Percentiles rank a stretch among this genome's conserved stretches.
Conservation (phyloP, 30 jellyfish, hydroid and myxozoan species). For the Clytia hemisphaerica region DNA sequence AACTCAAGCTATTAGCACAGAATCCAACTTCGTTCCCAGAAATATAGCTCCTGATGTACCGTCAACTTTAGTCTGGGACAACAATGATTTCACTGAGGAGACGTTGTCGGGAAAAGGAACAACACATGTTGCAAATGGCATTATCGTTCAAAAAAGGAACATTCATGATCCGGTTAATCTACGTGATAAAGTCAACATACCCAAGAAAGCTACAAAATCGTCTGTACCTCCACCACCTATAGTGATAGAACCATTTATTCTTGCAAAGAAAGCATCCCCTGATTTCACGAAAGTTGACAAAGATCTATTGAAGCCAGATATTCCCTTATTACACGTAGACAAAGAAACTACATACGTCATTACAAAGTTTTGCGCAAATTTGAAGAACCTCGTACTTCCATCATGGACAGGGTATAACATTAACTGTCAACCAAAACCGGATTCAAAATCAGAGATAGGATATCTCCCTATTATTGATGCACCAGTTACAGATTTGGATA, state of each 20-base stretch:
- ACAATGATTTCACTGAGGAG: slow-evolving; percentile 36
- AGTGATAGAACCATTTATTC: slow-evolving; percentile 14
- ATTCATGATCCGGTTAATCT: too few relatives aligned
- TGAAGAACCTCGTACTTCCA: not conserved
- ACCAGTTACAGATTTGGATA: slow-evolving; percentile 24
- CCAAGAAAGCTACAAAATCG: too few relatives aligned
- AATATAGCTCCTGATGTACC: not conserved
- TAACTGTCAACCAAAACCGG: not conserved
- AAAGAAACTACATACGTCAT: slow-evolving; percentile 1
- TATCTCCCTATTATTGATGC: slow-evolving; percentile 48
- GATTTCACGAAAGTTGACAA: not conserved
- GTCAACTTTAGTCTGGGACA: slow-evolving; percentile 33
- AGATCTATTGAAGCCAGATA: too few relatives aligned
- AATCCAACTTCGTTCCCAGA: not conserved
- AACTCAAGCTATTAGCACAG: slow-evolving; percentile 11
- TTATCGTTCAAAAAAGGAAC: slow-evolving; percentile 21
- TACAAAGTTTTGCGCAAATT: not conserved
- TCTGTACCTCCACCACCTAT: too few relatives aligned
- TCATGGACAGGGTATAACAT: slow-evolving; percentile 43
- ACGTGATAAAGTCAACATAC: too few relatives aligned
- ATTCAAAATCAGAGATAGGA: slow-evolving; percentile 29
- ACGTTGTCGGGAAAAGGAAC: slow-evolving; percentile 26
- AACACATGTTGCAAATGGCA: slow-evolving; percentile 43
- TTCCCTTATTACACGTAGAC: too few relatives aligned
- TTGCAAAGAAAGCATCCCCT: not conserved